Conservation (phyloP, 2,113 vertebrate genomes). For the Piaya cayana region DNA sequence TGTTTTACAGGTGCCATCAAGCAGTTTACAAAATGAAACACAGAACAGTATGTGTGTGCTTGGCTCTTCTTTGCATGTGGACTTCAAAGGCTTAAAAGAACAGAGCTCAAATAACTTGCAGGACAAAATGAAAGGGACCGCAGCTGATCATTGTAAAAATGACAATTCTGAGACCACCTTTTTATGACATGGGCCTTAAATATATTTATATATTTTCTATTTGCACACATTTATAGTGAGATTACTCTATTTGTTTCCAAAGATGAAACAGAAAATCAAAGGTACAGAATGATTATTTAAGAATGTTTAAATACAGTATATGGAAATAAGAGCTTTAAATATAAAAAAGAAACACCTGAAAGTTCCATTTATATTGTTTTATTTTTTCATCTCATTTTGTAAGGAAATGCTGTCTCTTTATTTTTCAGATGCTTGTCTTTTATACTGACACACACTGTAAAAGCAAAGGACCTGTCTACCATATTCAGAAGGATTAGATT, state of each 20-base stretch:
- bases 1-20: conserved; percentile 71
- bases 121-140: conserved; percentile 4
- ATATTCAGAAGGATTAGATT: conserved; percentile 11
- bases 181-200: conserved; percentile 73
- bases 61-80: conserved; percentile 42
- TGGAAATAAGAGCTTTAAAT: conserved; percentile 75
- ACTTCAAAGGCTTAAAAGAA: conserved; percentile 34
- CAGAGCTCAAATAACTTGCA: conserved; percentile 57
- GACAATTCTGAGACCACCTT: conserved; percentile 72
- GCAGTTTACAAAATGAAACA: conserved; percentile 63
- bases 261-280: conserved; percentile 62
- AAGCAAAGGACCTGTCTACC: conserved; percentile 6
- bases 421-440: conserved; percentile 43
- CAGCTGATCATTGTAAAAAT: conserved; percentile 3
- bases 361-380: conserved; percentile 70
- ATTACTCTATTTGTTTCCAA: conserved; percentile 79
- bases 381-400: conserved; percentile 79
- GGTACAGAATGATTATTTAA: conserved; percentile 80
- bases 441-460: conserved; percentile 21
- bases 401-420: conserved; percentile 54
- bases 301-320: conserved; percentile 74
- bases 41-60: conserved; percentile 52
- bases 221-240: conserved; percentile 87
- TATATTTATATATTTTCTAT: conserved; percentile 78
- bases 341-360: conserved; percentile 70